Evolutionary conservation across 2,113 vertebrate genomes (phyloP), one percentile per base, ranked within the genome.

Genomic region (Etheostoma cragini): DNA sequence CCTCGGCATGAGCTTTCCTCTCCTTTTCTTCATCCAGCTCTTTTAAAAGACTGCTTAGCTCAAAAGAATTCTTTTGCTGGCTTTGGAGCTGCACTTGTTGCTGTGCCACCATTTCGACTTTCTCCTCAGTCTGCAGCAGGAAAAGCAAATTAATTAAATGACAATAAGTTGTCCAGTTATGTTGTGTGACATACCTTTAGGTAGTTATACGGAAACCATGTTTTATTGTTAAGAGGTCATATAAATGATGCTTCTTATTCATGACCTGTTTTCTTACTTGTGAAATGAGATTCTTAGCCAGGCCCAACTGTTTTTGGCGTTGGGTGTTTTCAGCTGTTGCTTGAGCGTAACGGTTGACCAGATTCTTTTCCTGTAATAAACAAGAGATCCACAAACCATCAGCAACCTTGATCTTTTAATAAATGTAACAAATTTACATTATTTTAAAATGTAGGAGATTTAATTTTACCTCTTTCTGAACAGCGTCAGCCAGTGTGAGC

Each of bases 391-490:
- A 47, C 8, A 58, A 75, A 24, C 0, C 42, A 26, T 92, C 11
- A 84, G 15, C 30, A 13, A 63, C 21, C 19, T 63, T 6, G 2
- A 66, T 45, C 4, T 60, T 58, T 54, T 38, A 73, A 54, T 49
- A 47, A 78, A 70, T 58, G 1, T 22, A 47, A 46, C 6, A 50
- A 3, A 76, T 22, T 17, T 6, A 15, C n/a, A n/a, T 62, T n/a
- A 4, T 50, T 5, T 47, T 6, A 17, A 33, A 78, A n/a, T 8
- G 30, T 22, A 35, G 3, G 5, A 21, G 16, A 46, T 30, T 8
- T 4, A 60, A 67, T 67, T 72, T 91, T 85, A 98, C 98, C 97
- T 98, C 93, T 87, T 94, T 95, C 88, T 96, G 93, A 88, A 98
- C 93, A 84, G 95, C 92, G 13, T 97, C 96, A 71, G 95, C 92